These are phyloP conservation scores for Orchesella cincta DNA, from an alignment of 1,140 invertebrate species.

Conservation along the genomic window DNA sequence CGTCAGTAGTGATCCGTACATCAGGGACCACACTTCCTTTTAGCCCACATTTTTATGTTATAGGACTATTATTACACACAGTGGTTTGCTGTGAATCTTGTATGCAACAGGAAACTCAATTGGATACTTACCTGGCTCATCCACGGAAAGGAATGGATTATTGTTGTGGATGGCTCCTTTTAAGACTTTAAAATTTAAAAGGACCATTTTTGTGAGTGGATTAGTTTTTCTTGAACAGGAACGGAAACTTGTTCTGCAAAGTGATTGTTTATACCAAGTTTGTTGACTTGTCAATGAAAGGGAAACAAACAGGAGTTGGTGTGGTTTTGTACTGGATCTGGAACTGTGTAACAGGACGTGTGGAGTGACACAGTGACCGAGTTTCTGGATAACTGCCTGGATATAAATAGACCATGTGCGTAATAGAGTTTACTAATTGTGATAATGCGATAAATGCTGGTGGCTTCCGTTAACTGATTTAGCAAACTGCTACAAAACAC, in stretches of 20 bases:
- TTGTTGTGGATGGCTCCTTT: background rate
- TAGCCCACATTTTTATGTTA: constrained; percentile 38
- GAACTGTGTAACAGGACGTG: constrained; percentile 1
- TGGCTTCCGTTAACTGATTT: too few species aligned
- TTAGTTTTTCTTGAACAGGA: background rate
- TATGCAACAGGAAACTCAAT: background rate
- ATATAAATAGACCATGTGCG: background rate
- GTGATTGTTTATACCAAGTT: too few species aligned
- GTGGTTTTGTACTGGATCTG: background rate
- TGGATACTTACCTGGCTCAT: background rate
- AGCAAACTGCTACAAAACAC: too few species aligned
- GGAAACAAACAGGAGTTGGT: background rate
- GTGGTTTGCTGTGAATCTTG: background rate
- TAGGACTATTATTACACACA: background rate
- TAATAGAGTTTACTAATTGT: too few species aligned
- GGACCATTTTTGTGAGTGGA: background rate
- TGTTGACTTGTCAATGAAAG: too few species aligned
- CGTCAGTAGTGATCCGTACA: constrained; percentile 42
- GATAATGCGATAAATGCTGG: too few species aligned
- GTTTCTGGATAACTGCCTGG: constrained; percentile 3
- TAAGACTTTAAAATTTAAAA: background rate
- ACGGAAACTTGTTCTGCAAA: too few species aligned
- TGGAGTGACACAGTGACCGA: constrained; percentile 18
- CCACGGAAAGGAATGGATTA: background rate
- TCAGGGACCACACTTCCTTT: constrained; percentile 41